Conservation (phyloP, 2,888 invertebrate species). For the Amiota minor region DNA sequence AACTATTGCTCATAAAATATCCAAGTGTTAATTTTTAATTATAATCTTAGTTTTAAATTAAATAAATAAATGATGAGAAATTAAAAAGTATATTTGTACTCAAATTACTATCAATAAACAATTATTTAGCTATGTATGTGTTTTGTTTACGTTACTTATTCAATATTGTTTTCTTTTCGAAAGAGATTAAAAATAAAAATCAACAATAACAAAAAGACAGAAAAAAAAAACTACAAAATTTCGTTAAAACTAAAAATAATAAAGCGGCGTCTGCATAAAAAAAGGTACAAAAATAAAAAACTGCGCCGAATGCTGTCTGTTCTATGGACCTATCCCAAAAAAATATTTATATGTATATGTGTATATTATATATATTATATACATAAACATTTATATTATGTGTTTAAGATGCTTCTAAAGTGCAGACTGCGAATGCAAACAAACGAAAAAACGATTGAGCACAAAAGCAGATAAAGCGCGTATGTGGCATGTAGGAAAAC, state of each 20-base stretch:
- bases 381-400: not conserved
- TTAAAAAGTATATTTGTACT: too few species aligned
- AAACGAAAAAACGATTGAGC: slow-evolving; percentile 39
- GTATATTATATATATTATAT: not conserved
- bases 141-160: too few species aligned
- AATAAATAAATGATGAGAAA: too few species aligned
- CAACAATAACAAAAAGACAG: slow-evolving; percentile 4
- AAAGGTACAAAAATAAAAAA: slow-evolving; percentile 19
- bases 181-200: not conserved
- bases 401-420: slow-evolving; percentile 6
- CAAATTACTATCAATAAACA: too few species aligned
- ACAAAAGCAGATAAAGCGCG: slow-evolving; percentile 37
- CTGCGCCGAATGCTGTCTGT: not conserved
- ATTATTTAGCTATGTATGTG: too few species aligned
- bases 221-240: slow-evolving; percentile 21
- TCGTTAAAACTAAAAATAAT: slow-evolving; percentile 5
- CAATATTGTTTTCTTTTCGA: too few species aligned
- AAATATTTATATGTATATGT: too few species aligned
- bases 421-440: slow-evolving; percentile 32
- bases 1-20: too few species aligned
- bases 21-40: too few species aligned
- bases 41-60: too few species aligned
- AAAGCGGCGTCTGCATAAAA: not conserved
- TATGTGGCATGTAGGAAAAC: too few species aligned
- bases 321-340: slow-evolving; percentile 50